phyloP scores from a whole-genome alignment of 2,113 vertebrate species.

The Seriola quinqueradiata region DNA sequence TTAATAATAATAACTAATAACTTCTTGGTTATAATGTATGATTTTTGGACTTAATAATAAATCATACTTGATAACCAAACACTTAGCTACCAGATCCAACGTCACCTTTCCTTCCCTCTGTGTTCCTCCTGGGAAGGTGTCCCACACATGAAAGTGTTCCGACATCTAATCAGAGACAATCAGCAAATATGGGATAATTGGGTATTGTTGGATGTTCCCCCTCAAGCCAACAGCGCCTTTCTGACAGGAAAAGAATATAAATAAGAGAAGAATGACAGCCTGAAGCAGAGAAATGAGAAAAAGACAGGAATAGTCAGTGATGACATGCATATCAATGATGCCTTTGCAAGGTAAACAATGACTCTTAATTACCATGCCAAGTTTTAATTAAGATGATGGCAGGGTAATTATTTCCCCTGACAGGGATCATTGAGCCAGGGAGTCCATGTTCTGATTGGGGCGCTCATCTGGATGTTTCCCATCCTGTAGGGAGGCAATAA shows the following conservation, averaged over 20 bases:
- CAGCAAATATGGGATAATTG: slow-evolving; percentile 75
- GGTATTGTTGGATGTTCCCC: slow-evolving; percentile 51
- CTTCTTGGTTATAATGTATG: no score
- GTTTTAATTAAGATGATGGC: slow-evolving; percentile 95
- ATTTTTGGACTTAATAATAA: no score
- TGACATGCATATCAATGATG: slow-evolving; percentile 88
- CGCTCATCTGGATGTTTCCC: slow-evolving; percentile 79
- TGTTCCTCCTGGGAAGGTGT: slow-evolving; percentile 62
- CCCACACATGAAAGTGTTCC: slow-evolving; percentile 61
- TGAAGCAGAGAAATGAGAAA: slow-evolving; percentile 69
- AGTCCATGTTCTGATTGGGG: slow-evolving; percentile 88
- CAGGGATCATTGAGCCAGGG: slow-evolving; percentile 91
- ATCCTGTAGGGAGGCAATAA: slow-evolving; percentile 82
- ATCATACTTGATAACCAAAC: no score
- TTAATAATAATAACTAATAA: no score
- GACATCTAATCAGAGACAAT: slow-evolving; percentile 61
- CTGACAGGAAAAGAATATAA: slow-evolving; percentile 62
- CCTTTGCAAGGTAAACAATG: slow-evolving; percentile 93
- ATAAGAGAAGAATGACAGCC: slow-evolving; percentile 69
- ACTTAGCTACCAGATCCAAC: no score
- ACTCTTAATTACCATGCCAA: slow-evolving; percentile 92
- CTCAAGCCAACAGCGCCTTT: slow-evolving; percentile 54
- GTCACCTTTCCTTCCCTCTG: slow-evolving; percentile 17
- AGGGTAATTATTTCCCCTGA: slow-evolving; percentile 92
- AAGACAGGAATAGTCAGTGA: slow-evolving; percentile 61